A percentile compares a stretch with the other conserved stretches of the same genome.
Conservation (phyloP, 2,797 vertebrate species). For the Halcyon chelicuti region DNA sequence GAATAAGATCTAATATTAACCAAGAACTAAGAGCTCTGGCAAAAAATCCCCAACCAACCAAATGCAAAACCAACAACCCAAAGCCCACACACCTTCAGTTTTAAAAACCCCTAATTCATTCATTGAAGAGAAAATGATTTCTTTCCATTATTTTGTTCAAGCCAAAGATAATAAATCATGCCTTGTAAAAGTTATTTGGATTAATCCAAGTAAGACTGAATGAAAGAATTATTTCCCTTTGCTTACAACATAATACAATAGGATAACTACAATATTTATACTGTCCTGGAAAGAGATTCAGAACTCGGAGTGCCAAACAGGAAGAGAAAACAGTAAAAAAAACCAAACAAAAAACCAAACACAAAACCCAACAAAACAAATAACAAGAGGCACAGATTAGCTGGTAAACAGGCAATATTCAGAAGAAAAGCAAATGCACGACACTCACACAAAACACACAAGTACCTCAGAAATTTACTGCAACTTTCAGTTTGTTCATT, state of each 20-base stretch:
- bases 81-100: background rate
- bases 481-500: background rate
- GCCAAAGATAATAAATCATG: background rate
- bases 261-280: conserved; percentile 13
- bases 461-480: background rate
- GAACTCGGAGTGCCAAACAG: background rate
- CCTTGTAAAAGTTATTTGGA: background rate
- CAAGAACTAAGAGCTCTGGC: background rate
- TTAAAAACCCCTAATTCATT: too few species aligned
- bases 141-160: background rate
- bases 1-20: conserved; percentile 21
- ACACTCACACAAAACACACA: background rate
- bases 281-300: background rate
- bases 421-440: background rate
- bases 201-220: background rate
- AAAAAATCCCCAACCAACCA: background rate
- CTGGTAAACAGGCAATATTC: background rate
- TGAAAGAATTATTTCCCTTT: background rate
- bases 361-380: background rate
- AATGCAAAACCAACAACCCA: background rate
- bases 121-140: background rate
- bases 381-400: background rate
- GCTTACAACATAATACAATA: background rate
- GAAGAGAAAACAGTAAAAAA: background rate
- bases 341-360: background rate